phyloP scores from a whole-genome alignment of 2,888 invertebrate genomes.

The Malacosoma neustria region DNA sequence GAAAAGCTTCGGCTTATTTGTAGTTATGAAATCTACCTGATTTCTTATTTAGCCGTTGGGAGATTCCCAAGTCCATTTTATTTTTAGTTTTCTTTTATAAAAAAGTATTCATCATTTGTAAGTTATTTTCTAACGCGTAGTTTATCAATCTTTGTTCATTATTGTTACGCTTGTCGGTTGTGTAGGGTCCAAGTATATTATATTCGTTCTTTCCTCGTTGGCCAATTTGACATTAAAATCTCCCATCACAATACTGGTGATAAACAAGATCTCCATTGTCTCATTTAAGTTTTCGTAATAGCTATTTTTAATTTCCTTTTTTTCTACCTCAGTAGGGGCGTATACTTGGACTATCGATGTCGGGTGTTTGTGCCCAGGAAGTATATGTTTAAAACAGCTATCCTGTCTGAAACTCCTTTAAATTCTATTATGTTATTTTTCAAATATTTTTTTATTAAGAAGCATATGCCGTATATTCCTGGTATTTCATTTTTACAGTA shows the following conservation, averaged over 20 bases:
- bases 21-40: conserved; percentile 13
- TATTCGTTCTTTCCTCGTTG: conserved; percentile 8
- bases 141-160: conserved; percentile 15
- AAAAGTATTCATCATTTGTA: conserved; percentile 13
- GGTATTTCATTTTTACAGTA: conserved; percentile 7
- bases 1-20: conserved; percentile 8
- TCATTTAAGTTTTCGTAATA: no score
- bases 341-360: conserved; percentile 9
- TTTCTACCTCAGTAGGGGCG: conserved; percentile 6
- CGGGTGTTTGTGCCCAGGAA: conserved; percentile 5
- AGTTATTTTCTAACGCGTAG: conserved; percentile 10
- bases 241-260: conserved; percentile 11
- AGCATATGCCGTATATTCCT: conserved; percentile 8
- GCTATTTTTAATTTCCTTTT: conserved; percentile 5
- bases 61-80: conserved; percentile 15
- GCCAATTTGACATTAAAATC: conserved; percentile 13
- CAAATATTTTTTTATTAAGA: conserved; percentile 6
- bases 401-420: no score
- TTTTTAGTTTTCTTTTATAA: conserved; percentile 10
- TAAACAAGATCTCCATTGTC: conserved; percentile 1
- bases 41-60: conserved; percentile 13
- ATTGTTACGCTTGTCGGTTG: conserved; percentile 10
- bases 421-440: conserved; percentile 7
- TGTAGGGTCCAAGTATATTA: conserved; percentile 7
- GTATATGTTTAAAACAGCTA: conserved; percentile 4